Percentiles rank a stretch among this genome's conserved stretches.
These are phyloP conservation scores for Neoaliturus tenellus DNA, from an alignment of 2,888 invertebrate species.

Conservation along the genomic window DNA sequence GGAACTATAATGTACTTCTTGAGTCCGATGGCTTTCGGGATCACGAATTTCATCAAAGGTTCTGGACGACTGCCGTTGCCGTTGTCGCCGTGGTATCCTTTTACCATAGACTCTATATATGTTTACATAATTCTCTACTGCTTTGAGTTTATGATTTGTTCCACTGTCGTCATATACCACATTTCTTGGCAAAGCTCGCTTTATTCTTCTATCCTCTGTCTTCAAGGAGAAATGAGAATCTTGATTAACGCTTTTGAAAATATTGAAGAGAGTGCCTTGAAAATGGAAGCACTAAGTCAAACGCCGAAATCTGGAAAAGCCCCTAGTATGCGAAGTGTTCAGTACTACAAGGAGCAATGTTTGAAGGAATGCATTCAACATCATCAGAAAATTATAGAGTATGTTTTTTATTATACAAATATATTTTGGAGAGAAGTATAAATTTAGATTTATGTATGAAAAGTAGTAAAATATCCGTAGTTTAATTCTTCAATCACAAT, in stretches of 20 bases:
- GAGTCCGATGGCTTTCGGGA: background rate
- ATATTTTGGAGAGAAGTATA: no score
- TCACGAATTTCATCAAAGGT: background rate
- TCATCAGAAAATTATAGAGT: slow-evolving; percentile 17
- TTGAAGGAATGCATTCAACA: slow-evolving; percentile 24
- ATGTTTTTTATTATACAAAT: no score
- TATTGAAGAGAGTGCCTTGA: background rate
- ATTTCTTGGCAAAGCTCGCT: slow-evolving; percentile 41
- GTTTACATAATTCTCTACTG: background rate
- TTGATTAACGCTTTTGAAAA: slow-evolving; percentile 11
- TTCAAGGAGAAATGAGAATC: slow-evolving; percentile 30
- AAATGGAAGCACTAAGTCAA: background rate
- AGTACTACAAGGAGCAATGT: slow-evolving; percentile 10
- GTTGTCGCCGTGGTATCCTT: slow-evolving; percentile 25
- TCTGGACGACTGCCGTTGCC: background rate
- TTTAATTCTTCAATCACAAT: no score
- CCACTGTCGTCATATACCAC: background rate
- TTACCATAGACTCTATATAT: slow-evolving; percentile 2
- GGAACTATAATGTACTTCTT: background rate
- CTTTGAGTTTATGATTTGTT: background rate
- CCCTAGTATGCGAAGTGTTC: background rate
- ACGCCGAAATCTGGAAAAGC: background rate
- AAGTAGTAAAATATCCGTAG: no score
- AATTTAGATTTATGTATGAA: background rate
- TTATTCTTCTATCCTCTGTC: background rate